Evolutionary conservation across 2,797 vertebrate genomes (phyloP).

Genomic region (Cirrhinus mrigala): DNA sequence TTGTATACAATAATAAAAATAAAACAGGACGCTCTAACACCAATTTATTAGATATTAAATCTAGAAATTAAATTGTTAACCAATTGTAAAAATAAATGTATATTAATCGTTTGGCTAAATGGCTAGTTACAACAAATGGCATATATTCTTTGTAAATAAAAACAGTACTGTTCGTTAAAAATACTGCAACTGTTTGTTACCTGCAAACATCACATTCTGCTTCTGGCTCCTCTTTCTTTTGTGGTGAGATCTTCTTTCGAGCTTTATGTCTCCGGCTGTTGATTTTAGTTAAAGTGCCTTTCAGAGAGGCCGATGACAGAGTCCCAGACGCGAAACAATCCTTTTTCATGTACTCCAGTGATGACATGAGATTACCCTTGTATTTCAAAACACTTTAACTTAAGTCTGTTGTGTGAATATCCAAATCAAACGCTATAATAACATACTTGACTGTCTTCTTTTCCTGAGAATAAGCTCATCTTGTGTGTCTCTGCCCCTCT

Average conservation of each 20-base stretch:
- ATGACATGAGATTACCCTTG: constrained; percentile 68
- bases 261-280: constrained; percentile 62
- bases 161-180: no score
- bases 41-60: not conserved
- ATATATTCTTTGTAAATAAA: not conserved
- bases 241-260: constrained; percentile 67
- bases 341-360: constrained; percentile 73
- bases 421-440: not conserved
- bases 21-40: not conserved
- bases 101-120: not conserved
- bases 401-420: not conserved
- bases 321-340: constrained; percentile 73
- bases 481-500: not conserved
- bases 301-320: constrained; percentile 72
- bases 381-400: not conserved
- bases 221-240: constrained; percentile 62
- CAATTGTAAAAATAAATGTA: not conserved
- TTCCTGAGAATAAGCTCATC: not conserved
- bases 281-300: constrained; percentile 70
- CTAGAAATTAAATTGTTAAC: no score
- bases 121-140: not conserved
- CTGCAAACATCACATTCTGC: constrained; percentile 73
- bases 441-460: not conserved
- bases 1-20: not conserved
- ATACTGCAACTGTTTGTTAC: constrained; percentile 56